These are phyloP conservation scores for Sander lucioperca DNA, from an alignment of 2,113 vertebrate species.

Conservation along the genomic window DNA sequence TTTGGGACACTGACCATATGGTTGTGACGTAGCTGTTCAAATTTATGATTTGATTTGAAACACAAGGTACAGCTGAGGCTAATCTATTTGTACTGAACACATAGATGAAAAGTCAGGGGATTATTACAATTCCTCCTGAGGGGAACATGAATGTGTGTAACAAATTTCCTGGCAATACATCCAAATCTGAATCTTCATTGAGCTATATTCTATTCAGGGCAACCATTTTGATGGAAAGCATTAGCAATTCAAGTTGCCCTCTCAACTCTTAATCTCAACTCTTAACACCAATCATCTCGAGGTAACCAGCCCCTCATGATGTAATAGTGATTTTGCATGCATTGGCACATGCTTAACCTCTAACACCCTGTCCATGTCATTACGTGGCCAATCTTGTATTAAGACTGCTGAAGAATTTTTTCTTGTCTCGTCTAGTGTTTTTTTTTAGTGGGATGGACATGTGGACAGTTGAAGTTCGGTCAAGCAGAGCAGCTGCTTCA, in stretches of 20 bases:
- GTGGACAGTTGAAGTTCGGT: conserved; percentile 21
- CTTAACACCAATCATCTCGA: not conserved
- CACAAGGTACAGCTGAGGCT: no score
- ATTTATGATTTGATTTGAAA: no score
- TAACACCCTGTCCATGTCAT: conserved; percentile 1
- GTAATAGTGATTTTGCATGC: conserved; percentile 8
- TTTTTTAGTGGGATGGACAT: conserved; percentile 21
- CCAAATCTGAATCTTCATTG: not conserved
- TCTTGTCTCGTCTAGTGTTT: conserved; percentile 36
- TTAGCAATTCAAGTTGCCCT: not conserved
- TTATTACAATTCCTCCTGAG: not conserved
- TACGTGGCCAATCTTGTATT: not conserved
- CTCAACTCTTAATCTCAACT: not conserved
- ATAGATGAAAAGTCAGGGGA: not conserved
- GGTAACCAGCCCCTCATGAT: not conserved
- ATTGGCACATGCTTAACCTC: conserved; percentile 25
- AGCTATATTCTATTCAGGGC: not conserved
- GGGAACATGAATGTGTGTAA: not conserved
- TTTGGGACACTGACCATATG: not conserved
- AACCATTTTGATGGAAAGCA: not conserved
- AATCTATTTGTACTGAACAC: not conserved
- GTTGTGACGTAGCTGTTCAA: not conserved
- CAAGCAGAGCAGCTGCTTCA: conserved; percentile 52
- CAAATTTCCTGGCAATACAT: not conserved
- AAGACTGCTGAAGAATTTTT: conserved; percentile 25